Percentiles rank a stretch among this genome's conserved stretches.
Conservation (phyloP, 2,113 vertebrate genomes). For the Seriola quinqueradiata region DNA sequence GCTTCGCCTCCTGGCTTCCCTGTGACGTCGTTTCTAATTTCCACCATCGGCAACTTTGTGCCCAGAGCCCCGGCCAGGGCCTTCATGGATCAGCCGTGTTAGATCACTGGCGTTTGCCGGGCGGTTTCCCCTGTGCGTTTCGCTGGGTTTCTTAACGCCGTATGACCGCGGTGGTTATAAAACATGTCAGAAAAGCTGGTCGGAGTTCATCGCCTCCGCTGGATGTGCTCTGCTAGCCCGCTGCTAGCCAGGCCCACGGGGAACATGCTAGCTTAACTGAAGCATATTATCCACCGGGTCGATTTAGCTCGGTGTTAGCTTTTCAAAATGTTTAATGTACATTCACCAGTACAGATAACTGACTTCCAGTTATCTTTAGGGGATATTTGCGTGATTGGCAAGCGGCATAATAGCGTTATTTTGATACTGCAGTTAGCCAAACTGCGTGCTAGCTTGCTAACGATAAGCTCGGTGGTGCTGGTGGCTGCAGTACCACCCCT, state of each 20-base stretch:
- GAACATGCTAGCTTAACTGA: constrained; percentile 51
- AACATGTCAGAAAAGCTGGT: constrained; percentile 55
- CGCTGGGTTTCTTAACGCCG: not conserved
- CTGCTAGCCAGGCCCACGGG: constrained; percentile 69
- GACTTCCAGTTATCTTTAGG: accelerated
- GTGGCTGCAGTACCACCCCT: constrained; percentile 76
- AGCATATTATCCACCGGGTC: constrained; percentile 24
- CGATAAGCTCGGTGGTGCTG: constrained; percentile 48
- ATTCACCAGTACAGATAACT: accelerated
- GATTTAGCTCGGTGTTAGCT: constrained; percentile 15
- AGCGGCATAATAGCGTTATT: constrained; percentile 12
- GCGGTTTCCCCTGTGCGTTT: not conserved
- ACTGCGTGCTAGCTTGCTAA: constrained; percentile 48
- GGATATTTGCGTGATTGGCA: not conserved
- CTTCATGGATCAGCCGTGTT: not conserved
- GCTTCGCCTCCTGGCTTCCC: constrained; percentile 65
- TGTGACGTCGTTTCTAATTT: constrained; percentile 90
- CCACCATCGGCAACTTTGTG: constrained; percentile 69
- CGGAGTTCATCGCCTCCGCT: constrained; percentile 54
- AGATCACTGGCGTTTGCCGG: not conserved
- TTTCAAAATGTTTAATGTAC: not conserved
- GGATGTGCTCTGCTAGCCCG: constrained; percentile 46
- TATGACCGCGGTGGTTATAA: constrained; percentile 45
- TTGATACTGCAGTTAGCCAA: constrained; percentile 62
- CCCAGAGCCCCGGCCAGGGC: constrained; percentile 37